Conservation (phyloP, 2,797 vertebrate species). For the Linurgus olivaceus region DNA sequence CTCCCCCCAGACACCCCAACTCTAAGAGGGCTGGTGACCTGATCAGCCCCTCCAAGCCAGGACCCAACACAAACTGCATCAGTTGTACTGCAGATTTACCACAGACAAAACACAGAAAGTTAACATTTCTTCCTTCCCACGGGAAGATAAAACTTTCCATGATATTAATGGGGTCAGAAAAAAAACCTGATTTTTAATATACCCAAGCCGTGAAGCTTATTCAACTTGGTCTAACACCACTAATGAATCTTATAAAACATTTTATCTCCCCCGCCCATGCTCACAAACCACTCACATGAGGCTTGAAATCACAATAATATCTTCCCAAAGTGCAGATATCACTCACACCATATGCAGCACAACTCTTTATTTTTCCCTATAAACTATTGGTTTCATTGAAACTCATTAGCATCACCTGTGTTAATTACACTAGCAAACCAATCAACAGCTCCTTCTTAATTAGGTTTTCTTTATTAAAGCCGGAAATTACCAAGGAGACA, state of each 20-base stretch:
- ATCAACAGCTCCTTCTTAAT: constrained; percentile 97
- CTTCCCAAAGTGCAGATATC: constrained; percentile 80
- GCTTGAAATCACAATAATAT: constrained; percentile 86
- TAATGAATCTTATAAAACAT: constrained; percentile 92
- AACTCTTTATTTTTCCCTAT: constrained; percentile 83
- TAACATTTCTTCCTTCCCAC: constrained; percentile 13
- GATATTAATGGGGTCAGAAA: constrained; percentile 54
- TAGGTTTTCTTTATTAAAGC: constrained; percentile 97
- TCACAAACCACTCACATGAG: constrained; percentile 84
- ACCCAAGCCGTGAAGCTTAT: constrained; percentile 67
- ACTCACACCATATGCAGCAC: constrained; percentile 74
- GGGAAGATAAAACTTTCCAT: constrained; percentile 50
- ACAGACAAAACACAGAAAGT: background rate
- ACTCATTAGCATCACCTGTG: constrained; percentile 99
- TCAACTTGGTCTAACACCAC: constrained; percentile 85
- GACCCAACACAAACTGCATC: background rate
- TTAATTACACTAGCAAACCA: constrained; percentile 99
- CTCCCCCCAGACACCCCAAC: accelerated
- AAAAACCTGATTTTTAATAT: constrained; percentile 63
- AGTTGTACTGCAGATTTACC: background rate
- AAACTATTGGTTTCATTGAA: constrained; percentile 92
- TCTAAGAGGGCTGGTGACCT: background rate
- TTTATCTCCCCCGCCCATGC: constrained; percentile 77
- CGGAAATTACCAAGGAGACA: constrained; percentile 92
- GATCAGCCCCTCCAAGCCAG: background rate